phyloP scores from a whole-genome alignment of 1,140 invertebrate genomes.

The Drosophila grimshawi region DNA sequence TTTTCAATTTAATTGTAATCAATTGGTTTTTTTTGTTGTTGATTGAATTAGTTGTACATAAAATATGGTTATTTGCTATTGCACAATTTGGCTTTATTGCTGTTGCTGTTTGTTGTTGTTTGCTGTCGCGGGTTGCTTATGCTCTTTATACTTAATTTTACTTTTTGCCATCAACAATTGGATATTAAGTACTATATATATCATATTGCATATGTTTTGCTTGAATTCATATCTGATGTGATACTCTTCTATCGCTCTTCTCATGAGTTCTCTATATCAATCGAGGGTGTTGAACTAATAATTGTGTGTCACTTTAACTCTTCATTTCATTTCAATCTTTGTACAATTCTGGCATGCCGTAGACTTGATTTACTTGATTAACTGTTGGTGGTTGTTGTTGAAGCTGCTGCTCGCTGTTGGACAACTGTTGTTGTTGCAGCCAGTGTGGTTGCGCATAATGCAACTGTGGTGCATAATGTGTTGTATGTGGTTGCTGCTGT shows the following conservation, averaged over 20 bases:
- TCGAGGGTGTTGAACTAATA: conserved; percentile 1
- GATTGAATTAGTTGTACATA: conserved; percentile 61
- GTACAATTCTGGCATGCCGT: conserved; percentile 68
- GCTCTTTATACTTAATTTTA: conserved; percentile 40
- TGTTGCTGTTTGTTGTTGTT: conserved; percentile 28
- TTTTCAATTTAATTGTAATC: conserved; percentile 43
- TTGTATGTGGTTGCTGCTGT: conserved; percentile 39
- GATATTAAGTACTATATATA: conserved; percentile 14
- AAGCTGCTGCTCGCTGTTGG: conserved; percentile 63
- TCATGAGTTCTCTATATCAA: not conserved
- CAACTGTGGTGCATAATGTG: conserved; percentile 65
- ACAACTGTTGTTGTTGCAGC: conserved; percentile 62
- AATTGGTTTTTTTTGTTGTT: conserved; percentile 31
- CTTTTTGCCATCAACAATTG: conserved; percentile 24
- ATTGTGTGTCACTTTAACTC: not conserved
- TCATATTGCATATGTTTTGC: conserved; percentile 2
- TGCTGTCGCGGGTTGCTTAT: conserved; percentile 22
- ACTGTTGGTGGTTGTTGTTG: conserved; percentile 39
- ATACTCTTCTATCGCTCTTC: conserved; percentile 6
- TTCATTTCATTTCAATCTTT: conserved; percentile 34
- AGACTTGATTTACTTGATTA: conserved; percentile 49
- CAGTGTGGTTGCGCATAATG: conserved; percentile 68
- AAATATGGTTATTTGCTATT: conserved; percentile 59
- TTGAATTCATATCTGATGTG: conserved; percentile 30
- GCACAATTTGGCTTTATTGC: conserved; percentile 50